phyloP scores from a whole-genome alignment of 2,113 vertebrate species.

The Oenanthe oenanthe region DNA sequence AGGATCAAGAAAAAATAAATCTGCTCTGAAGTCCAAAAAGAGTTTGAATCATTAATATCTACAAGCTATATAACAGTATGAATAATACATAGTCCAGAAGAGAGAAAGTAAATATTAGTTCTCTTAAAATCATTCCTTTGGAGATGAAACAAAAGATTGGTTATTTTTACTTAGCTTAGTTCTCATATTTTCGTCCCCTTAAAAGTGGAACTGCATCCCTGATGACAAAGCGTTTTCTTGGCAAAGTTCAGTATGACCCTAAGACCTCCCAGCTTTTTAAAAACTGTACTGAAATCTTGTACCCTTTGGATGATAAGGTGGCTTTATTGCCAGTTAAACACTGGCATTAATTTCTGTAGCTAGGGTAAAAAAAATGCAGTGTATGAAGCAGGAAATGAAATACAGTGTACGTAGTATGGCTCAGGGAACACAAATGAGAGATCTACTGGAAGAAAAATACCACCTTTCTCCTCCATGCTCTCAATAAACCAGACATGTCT shows the following conservation, averaged over 20 bases:
- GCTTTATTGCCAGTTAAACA: not conserved
- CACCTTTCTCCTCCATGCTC: not conserved
- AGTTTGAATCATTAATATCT: not conserved
- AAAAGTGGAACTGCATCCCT: not conserved
- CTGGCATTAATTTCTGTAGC: not conserved
- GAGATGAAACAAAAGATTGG: not conserved
- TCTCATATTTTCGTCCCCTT: not conserved
- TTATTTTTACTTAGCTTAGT: slow-evolving; percentile 8
- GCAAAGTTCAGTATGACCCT: not conserved
- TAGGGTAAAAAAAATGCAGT: not conserved
- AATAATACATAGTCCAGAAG: slow-evolving; percentile 39
- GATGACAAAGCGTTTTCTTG: not conserved
- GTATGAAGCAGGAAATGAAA: not conserved
- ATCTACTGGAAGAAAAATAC: not conserved
- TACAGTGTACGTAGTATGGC: not conserved
- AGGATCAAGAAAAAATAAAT: not conserved
- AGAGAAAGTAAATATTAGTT: slow-evolving; percentile 44
- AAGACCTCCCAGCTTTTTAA: not conserved
- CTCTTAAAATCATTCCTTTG: not conserved
- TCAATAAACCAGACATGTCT: not conserved
- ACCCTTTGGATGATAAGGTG: not conserved
- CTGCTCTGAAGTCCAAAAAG: not conserved
- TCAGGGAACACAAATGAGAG: not conserved
- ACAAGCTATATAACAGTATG: not conserved
- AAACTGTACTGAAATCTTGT: not conserved